Conservation (phyloP, 2,888 invertebrate species). For the Meloe dianella region DNA sequence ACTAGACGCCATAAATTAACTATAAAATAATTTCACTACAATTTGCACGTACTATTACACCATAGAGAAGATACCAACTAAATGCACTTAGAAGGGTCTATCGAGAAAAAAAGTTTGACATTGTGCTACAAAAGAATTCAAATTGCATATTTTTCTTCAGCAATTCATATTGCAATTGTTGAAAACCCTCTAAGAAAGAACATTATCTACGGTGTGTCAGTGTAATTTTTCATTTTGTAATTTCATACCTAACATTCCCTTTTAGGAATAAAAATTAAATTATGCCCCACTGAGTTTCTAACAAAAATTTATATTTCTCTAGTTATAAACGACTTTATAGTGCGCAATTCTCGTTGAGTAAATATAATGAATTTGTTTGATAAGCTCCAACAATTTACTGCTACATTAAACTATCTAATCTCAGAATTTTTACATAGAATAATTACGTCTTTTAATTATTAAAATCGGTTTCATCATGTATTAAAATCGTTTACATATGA, state of each 20-base stretch:
- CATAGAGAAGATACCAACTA: not conserved
- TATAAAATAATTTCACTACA: no score
- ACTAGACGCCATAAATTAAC: no score
- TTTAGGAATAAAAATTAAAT: slow-evolving; percentile 23
- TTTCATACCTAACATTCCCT: slow-evolving; percentile 20
- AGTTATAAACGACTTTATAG: slow-evolving; percentile 24
- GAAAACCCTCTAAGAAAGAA: slow-evolving; percentile 33
- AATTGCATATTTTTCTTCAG: slow-evolving; percentile 35
- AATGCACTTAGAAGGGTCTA: not conserved
- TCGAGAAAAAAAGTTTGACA: not conserved
- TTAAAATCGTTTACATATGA: no score
- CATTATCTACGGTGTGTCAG: slow-evolving; percentile 30
- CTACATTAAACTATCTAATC: slow-evolving; percentile 16
- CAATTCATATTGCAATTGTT: slow-evolving; percentile 36
- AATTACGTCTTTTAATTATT: no score
- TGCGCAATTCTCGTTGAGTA: slow-evolving; percentile 20
- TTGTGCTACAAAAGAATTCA: slow-evolving; percentile 35
- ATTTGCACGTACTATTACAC: not conserved
- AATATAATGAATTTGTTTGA: slow-evolving; percentile 24
- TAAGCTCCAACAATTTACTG: slow-evolving; percentile 24
- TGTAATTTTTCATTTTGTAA: slow-evolving; percentile 32
- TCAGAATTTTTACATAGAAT: no score
- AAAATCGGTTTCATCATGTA: no score
- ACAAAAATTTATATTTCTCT: slow-evolving; percentile 28
- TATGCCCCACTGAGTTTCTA: slow-evolving; percentile 25